phyloP scores from a whole-genome alignment of 2,888 invertebrate species.

The Cheilosia soror region DNA sequence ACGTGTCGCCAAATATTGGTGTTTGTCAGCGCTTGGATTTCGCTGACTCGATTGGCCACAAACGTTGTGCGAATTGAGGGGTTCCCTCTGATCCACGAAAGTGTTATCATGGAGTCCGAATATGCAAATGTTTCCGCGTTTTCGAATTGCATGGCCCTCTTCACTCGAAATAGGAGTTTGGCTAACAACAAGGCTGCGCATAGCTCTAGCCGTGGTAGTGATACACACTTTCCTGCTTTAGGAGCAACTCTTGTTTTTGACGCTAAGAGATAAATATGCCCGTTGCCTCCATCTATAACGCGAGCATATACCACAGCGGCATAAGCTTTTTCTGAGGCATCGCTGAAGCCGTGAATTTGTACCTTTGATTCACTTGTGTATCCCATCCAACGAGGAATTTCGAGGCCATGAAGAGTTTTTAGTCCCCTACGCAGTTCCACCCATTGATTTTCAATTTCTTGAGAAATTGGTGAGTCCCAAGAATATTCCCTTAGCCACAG shows the following conservation, averaged over 20 bases:
- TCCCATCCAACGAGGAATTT: conserved; percentile 57
- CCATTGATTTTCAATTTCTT: conserved; percentile 21
- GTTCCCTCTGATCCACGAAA: conserved; percentile 36
- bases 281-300: conserved; percentile 9
- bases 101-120: conserved; percentile 41
- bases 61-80: conserved; percentile 19
- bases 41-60: conserved; percentile 41
- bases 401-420: background rate
- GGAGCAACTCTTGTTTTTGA: conserved; percentile 64
- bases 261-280: conserved; percentile 44
- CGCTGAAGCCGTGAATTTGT: conserved; percentile 58
- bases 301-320: conserved; percentile 38
- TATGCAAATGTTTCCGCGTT: conserved; percentile 27
- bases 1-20: conserved; percentile 29
- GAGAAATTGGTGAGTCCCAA: conserved; percentile 27
- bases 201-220: conserved; percentile 42
- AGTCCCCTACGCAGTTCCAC: conserved; percentile 12
- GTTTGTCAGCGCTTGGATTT: conserved; percentile 32
- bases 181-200: conserved; percentile 50
- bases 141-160: conserved; percentile 32
- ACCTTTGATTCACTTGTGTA: conserved; percentile 7
- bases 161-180: conserved; percentile 45
- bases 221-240: conserved; percentile 10
- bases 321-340: conserved; percentile 57
- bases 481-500: conserved; percentile 42